These are phyloP conservation scores for Oceanodroma tethys DNA, from an alignment of 2,113 vertebrate species.

Conservation along the genomic window DNA sequence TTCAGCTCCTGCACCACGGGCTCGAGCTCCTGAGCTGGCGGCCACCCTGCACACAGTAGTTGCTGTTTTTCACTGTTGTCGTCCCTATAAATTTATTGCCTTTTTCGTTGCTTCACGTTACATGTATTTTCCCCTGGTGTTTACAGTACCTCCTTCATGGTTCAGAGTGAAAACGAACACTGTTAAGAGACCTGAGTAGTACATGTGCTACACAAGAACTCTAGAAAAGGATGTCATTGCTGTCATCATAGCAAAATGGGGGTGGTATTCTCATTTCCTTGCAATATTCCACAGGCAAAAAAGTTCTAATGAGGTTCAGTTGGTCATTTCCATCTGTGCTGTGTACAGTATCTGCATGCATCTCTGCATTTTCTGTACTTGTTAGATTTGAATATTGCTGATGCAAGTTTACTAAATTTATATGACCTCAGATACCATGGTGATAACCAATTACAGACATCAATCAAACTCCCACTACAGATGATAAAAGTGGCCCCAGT, in stretches of 20 bases:
- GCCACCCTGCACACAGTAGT: rapidly evolving
- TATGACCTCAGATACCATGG: no score
- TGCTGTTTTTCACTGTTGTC: rapidly evolving
- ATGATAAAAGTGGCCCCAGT: not conserved
- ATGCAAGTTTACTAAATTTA: not conserved
- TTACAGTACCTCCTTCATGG: not conserved
- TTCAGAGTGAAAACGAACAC: not conserved
- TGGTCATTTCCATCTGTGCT: not conserved
- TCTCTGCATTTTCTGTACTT: not conserved
- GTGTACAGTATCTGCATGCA: not conserved
- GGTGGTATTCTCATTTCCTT: not conserved
- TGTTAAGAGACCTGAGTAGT: not conserved
- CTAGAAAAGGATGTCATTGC: not conserved
- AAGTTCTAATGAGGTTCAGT: not conserved
- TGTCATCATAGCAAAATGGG: not conserved
- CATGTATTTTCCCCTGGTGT: rapidly evolving
- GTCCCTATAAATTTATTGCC: not conserved
- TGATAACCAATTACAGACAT: not conserved
- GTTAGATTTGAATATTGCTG: not conserved
- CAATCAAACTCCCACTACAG: not conserved
- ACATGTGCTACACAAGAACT: not conserved
- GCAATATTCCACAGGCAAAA: not conserved
- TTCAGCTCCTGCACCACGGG: rapidly evolving
- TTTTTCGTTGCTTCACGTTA: not conserved
- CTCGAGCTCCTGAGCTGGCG: not conserved